These are phyloP conservation scores for Lophochroa leadbeateri DNA, from an alignment of 2,113 vertebrate genomes.

Conservation along the genomic window DNA sequence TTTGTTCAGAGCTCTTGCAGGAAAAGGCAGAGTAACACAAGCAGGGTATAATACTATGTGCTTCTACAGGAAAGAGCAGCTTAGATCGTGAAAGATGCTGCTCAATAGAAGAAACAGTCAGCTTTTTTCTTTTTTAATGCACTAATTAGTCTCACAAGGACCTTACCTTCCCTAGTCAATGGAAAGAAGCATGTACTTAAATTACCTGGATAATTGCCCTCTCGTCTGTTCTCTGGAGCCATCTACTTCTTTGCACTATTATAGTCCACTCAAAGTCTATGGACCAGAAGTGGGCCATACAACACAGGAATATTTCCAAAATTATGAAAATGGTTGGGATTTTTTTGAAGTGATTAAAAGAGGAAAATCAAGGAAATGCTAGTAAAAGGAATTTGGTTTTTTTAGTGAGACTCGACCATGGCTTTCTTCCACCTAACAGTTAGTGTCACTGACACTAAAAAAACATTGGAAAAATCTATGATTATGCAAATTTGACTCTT, in stretches of 20 bases:
- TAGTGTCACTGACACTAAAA: not conserved
- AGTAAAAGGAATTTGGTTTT: not conserved
- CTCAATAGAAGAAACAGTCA: not conserved
- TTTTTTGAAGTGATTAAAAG: not conserved
- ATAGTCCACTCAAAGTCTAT: not conserved
- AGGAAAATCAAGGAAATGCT: not conserved
- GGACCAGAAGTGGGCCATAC: not conserved
- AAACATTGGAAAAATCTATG: not conserved
- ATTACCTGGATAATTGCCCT: not conserved
- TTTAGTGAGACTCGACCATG: not conserved
- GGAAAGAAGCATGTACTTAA: not conserved
- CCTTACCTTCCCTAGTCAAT: not conserved
- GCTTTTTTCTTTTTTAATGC: not conserved
- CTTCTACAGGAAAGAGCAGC: not conserved
- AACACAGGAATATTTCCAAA: not conserved
- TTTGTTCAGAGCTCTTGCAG: not conserved
- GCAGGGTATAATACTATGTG: not conserved
- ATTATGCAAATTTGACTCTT: not conserved
- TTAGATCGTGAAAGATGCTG: not conserved
- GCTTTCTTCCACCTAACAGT: not conserved
- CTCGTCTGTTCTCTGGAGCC: not conserved
- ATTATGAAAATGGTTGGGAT: not conserved
- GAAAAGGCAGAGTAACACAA: not conserved
- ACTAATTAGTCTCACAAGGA: not conserved
- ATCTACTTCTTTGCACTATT: not conserved